Evolutionary conservation across 2,113 vertebrate species (phyloP), one percentile per base, ranked within the genome.

Genomic region (Phaethon lepturus): DNA sequence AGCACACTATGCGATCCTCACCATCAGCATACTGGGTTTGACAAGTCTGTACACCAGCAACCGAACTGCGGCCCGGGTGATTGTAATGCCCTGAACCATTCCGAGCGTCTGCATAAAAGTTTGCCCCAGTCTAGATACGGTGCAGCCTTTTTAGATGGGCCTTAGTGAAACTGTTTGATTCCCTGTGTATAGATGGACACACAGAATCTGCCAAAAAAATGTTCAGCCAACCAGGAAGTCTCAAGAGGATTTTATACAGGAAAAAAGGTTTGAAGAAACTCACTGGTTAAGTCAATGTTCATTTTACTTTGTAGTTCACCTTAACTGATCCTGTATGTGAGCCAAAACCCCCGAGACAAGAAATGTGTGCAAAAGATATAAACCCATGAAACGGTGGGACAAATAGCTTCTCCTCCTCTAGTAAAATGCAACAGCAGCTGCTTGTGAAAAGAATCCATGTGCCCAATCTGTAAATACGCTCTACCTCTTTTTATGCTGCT

Each of bases 401-500:
- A 94, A 94, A 93, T 23, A 95, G 35, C 68, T 81, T 87, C 72
- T 63, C 50, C 31, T 92, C 42, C 44, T 90, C 42, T 56, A 74
- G 58, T 28, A 86, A 93, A 96, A 82, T 38, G 40, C 80, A 90
- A 93, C 35, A 78, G 55, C 74, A 95, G 53, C 82, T 91, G 47
- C 71, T 86, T 75, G 15, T 56, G 71, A 60, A 94, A 95, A 90
- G 33, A 91, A 95, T 44, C 33, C 86, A 96, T 3, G 6, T 71
- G 79, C 47, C 78, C 93, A 93, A 96, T 87, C 94, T 89, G 86
- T 95, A 95, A 93, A 93, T 94, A 94, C 0, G 17, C 35, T 96
- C 86, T 95, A 42, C 84, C 76, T 95, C 83, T 95, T 97, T 92
- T 96, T 88, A 91, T 95, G 86, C 59, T 74, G 53, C 77, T 78